Base-by-base conservation (phyloP, 1,140 invertebrate species). In the Plodia interpunctella region DNA sequence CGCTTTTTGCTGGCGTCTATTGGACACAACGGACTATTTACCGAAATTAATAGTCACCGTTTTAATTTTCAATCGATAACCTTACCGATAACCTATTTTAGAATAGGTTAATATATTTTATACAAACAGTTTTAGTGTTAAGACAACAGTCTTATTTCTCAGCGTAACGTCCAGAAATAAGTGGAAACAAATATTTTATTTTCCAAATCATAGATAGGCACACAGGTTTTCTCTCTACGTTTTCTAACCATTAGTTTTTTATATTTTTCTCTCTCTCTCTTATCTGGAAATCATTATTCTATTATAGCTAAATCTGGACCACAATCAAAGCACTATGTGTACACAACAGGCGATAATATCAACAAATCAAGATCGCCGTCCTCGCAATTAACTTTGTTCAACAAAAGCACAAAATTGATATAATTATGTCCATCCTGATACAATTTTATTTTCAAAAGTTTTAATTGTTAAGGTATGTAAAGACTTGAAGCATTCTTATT, bases 401-500 rank as follows among this genome's bases (percentile, higher is more conserved):
- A 15, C 38, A 44, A 44, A 44, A n/a, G 13, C 13, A 13, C 38
- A 44, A 44, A 44, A 44, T 44, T 44, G 38, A 44, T 44, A 44
- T 44, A 44, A 44, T 44, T 44, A 44, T 44, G 38, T n/a, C 15
- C 38, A 44, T 44, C 38, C 38, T 44, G 38, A 44, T 44, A 44
- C 38, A 44, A 44, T 44, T 35, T 35, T 35, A 35, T 9, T 44
- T 44, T 15, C 30, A 32, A 32, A 32, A 32, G 30, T 32, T 32
- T 32, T 32, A 10, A 32, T 9, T 32, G 10, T 15, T 15, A 44
- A 44, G 38, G 38, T 17, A 44, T 15, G 38, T 17, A 15, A 17
- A 10, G 38, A 44, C 38, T 44, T 1, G 10, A 44, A 4, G 13
- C 38, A 44, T 44, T 44, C n/a, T 1, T 15, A 15, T n/a, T n/a